Evolutionary conservation across 2,888 invertebrate genomes (phyloP).

Genomic region (Sphecodes monilicornis): DNA sequence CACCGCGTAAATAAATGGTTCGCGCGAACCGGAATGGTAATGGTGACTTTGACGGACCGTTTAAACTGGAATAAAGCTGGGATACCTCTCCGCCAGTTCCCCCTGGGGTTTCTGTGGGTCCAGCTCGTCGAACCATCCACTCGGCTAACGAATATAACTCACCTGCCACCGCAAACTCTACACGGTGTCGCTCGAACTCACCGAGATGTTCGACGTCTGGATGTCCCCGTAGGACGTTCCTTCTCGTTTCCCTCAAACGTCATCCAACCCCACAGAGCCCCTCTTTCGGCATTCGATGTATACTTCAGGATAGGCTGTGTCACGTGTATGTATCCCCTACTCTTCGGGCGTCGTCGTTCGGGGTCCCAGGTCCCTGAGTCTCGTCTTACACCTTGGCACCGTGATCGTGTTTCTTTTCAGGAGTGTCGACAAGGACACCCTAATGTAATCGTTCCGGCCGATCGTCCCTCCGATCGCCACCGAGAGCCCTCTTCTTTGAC

Average conservation of each 20-base stretch:
- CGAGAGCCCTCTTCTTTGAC: conserved; percentile 38
- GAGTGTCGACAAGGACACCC: conserved; percentile 48
- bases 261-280: conserved; percentile 38
- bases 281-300: neutral
- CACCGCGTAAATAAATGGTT: conserved; percentile 82
- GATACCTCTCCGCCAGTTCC: conserved; percentile 71
- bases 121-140: conserved; percentile 62
- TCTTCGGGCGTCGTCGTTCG: neutral
- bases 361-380: conserved; percentile 24
- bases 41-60: conserved; percentile 84
- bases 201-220: conserved; percentile 27
- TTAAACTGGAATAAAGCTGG: conserved; percentile 82
- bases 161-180: conserved; percentile 68
- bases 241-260: conserved; percentile 63
- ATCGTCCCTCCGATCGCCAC: conserved; percentile 44
- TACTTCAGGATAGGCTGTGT: conserved; percentile 21
- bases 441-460: conserved; percentile 53
- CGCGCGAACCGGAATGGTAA: conserved; percentile 83
- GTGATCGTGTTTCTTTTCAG: conserved; percentile 44
- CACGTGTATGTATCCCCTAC: conserved; percentile 19
- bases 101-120: conserved; percentile 67
- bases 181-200: conserved; percentile 44
- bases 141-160: conserved; percentile 79
- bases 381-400: conserved; percentile 57
- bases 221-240: conserved; percentile 62